Evolutionary conservation across 2,797 vertebrate genomes (phyloP), one percentile per base, ranked within the genome.

Genomic region (Hephaestus fuliginosus): DNA sequence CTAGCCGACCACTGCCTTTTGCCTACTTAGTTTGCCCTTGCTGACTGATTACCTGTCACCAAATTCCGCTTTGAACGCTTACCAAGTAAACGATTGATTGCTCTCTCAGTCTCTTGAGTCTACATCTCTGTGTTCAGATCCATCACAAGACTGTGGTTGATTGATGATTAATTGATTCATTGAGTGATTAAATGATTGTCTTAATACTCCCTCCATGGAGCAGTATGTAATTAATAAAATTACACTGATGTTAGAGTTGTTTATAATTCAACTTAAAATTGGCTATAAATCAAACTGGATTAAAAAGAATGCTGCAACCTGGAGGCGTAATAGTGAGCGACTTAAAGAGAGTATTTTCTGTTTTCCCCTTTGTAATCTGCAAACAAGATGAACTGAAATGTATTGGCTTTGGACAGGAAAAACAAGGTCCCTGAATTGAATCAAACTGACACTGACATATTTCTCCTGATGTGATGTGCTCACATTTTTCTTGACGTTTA

Each of bases 161-260:
- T 67, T 61, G 36, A 77, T 83, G 75, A 74, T 13, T 65, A 58
- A 81, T 88, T 69, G 58, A 81, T 77, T 73, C 65, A 81, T 48
- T 76, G 56, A 70, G 48, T 74, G 58, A 81, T 75, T 73, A 75
- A 70, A 83, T 68, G 22, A 65, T 62, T 77, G 78, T 82, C 68
- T 58, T 56, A 63, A 75, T 75, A 51, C 18, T 48, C 52, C 61
- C 65, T 75, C 55, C 48, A 65, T 51, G 70, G 52, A 76, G 56
- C 39, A 63, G 51, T 17, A 53, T 48, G 14, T 64, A 68, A 81
- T 76, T 88, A 82, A 84, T 76, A 46, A 73, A 61, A 71, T 60
- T 49, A 80, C 80, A 83, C 13, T 41, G 52, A 33, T 52, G 60
- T 72, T 48, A n/a, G 64, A 88, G 30, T 80, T 62, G 70, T 81